Percentiles rank a stretch among this genome's conserved stretches.
These are phyloP conservation scores for Stramonita haemastoma DNA, from an alignment of 2,888 invertebrate species.

Conservation along the genomic window DNA sequence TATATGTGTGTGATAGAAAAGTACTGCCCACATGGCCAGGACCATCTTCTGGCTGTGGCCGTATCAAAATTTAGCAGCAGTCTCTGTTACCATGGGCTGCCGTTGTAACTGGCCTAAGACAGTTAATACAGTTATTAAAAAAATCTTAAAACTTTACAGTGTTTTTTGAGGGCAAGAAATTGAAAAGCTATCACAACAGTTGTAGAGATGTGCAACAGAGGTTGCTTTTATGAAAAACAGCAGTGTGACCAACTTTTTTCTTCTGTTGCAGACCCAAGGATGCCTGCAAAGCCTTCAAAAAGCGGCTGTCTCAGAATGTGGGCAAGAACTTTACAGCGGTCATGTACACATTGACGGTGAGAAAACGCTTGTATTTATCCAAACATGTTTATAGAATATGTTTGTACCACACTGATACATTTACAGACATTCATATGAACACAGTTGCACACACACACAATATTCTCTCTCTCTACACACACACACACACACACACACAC, in stretches of 20 bases:
- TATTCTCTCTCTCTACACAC: not conserved
- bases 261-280: constrained; percentile 86
- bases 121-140: too few species aligned
- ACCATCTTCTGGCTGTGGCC: too few species aligned
- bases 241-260: not conserved
- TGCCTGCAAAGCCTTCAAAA: constrained; percentile 96
- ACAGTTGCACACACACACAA: not conserved
- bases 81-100: too few species aligned
- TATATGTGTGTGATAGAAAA: too few species aligned
- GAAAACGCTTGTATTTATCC: constrained; percentile 50
- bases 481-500: not conserved
- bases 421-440: not conserved
- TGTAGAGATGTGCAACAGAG: too few species aligned
- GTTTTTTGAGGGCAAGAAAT: too few species aligned
- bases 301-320: constrained; percentile 92
- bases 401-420: not conserved
- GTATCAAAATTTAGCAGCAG: too few species aligned
- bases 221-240: too few species aligned
- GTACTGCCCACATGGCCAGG: too few species aligned
- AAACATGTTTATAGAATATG: not conserved
- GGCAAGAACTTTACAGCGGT: constrained; percentile 98
- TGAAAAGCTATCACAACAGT: too few species aligned
- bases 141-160: too few species aligned
- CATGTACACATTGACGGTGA: constrained; percentile 92
- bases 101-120: too few species aligned